Conservation (phyloP, 2,113 vertebrate species). For the Rutilus rutilus region DNA sequence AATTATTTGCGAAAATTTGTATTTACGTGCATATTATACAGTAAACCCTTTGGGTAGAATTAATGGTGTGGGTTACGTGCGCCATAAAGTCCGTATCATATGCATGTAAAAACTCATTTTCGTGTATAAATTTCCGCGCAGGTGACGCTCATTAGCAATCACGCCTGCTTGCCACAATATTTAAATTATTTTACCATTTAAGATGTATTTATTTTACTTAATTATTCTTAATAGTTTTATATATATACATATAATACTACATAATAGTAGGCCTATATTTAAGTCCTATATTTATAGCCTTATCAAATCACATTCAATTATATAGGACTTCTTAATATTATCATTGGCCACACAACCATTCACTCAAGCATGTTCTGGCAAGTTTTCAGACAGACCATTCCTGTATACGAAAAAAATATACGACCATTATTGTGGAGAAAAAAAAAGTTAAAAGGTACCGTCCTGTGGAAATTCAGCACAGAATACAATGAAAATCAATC, state of each 20-base stretch:
- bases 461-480: too few relatives aligned
- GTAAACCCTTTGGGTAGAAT: too few relatives aligned
- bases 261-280: not conserved
- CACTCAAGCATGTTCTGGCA: too few relatives aligned
- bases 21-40: too few relatives aligned
- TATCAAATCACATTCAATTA: not conserved
- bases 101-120: too few relatives aligned
- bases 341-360: not conserved
- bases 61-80: too few relatives aligned
- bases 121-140: too few relatives aligned
- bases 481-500: too few relatives aligned
- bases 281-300: not conserved
- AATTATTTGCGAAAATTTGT: too few relatives aligned
- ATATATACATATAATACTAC: not conserved
- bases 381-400: not conserved
- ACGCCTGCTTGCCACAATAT: too few relatives aligned
- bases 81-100: too few relatives aligned
- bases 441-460: not conserved
- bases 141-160: too few relatives aligned
- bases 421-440: not conserved
- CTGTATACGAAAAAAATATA: not conserved
- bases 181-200: not conserved
- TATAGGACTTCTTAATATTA: not conserved
- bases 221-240: not conserved
- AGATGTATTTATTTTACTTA: not conserved